phyloP scores from a whole-genome alignment of 1,140 invertebrate species.

The Harpegnathos saltator region DNA sequence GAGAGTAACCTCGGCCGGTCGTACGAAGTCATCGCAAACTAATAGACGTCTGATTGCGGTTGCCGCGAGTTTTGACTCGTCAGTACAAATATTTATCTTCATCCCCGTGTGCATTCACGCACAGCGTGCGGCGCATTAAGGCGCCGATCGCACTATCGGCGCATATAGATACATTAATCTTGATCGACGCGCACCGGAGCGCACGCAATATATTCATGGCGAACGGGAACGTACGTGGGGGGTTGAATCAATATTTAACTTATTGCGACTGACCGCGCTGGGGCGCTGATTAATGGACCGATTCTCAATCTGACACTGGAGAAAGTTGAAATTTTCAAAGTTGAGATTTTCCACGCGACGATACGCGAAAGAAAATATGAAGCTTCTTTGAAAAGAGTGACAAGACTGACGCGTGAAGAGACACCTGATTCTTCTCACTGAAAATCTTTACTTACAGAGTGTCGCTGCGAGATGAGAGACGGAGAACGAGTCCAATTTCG shows the following conservation, averaged over 20 bases:
- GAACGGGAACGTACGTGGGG: slow-evolving; percentile 55
- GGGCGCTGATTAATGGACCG: slow-evolving; percentile 72
- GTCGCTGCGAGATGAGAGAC: no score
- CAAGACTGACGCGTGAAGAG: background rate
- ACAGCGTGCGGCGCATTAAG: slow-evolving; percentile 72
- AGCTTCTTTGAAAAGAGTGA: background rate
- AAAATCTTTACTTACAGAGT: no score
- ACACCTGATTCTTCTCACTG: background rate
- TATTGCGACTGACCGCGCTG: slow-evolving; percentile 72
- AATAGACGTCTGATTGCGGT: slow-evolving; percentile 79
- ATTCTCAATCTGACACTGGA: background rate
- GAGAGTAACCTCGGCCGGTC: slow-evolving; percentile 27
- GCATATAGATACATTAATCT: slow-evolving; percentile 82
- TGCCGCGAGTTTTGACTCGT: slow-evolving; percentile 79
- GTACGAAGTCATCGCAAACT: slow-evolving; percentile 71
- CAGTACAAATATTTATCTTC: slow-evolving; percentile 83
- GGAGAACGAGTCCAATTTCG: background rate
- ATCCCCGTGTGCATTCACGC: slow-evolving; percentile 73
- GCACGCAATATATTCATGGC: slow-evolving; percentile 76
- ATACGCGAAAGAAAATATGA: slow-evolving; percentile 5
- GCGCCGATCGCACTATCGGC: slow-evolving; percentile 75
- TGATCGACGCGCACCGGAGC: slow-evolving; percentile 68
- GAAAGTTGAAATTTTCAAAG: slow-evolving; percentile 45
- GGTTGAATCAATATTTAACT: slow-evolving; percentile 81
- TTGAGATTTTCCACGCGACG: slow-evolving; percentile 10